Conservation (phyloP, 2,113 vertebrate species). For the Phocoena phocoena region DNA sequence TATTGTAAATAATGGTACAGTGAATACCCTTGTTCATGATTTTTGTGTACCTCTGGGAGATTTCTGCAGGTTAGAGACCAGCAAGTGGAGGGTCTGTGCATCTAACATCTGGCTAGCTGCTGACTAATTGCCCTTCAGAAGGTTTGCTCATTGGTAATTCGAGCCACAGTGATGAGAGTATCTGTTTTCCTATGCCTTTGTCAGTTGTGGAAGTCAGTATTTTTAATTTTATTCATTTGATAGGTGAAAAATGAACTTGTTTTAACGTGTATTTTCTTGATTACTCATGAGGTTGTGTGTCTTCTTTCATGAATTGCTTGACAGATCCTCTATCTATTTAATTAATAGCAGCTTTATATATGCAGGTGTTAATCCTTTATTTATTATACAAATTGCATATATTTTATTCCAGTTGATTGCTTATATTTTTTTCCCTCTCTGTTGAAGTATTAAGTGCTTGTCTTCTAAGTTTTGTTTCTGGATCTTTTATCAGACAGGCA, state of each 20-base stretch:
- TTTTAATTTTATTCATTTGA: constrained; percentile 9
- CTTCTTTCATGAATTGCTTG: background rate
- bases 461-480: constrained; percentile 30
- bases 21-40: background rate
- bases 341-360: background rate
- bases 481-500: background rate
- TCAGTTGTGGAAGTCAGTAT: background rate
- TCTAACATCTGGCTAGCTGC: background rate
- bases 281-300: background rate
- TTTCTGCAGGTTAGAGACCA: background rate
- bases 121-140: background rate
- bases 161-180: background rate
- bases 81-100: background rate
- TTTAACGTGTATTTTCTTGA: constrained; percentile 1
- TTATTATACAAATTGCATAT: background rate
- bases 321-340: background rate
- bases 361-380: background rate
- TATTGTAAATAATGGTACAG: background rate
- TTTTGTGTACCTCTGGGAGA: background rate
- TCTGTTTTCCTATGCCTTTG: background rate
- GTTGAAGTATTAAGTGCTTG: background rate
- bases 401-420: background rate
- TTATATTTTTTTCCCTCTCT: background rate
- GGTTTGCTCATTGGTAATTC: background rate
- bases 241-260: constrained; percentile 22